Conservation (phyloP, 2,797 vertebrate species). For the Lagodon rhomboides region DNA sequence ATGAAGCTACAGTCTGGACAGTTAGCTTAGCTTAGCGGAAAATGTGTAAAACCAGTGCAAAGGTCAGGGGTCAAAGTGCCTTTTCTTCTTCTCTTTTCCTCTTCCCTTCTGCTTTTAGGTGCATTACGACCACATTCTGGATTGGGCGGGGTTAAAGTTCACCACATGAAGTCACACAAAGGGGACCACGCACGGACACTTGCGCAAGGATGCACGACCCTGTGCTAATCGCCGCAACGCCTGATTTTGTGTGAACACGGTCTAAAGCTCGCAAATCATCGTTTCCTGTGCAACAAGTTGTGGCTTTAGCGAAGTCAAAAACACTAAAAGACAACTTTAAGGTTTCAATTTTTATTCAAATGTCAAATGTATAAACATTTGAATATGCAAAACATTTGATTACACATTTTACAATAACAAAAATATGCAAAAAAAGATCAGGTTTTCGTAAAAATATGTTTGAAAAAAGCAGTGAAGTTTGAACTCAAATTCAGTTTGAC, state of each 20-base stretch:
- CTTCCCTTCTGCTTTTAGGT: too few relatives aligned
- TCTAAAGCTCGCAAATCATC: neutral
- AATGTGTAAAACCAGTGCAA: neutral
- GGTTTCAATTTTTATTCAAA: constrained; percentile 49
- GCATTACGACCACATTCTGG: too few relatives aligned
- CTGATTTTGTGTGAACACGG: too few relatives aligned
- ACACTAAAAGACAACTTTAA: constrained; percentile 10
- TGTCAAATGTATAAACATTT: constrained; percentile 48
- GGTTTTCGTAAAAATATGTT: neutral
- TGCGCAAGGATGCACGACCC: too few relatives aligned
- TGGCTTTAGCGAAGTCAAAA: constrained; percentile 7
- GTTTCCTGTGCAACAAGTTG: neutral
- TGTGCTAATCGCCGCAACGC: too few relatives aligned
- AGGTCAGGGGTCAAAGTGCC: too few relatives aligned
- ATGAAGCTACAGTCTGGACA: neutral
- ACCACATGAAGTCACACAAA: too few relatives aligned
- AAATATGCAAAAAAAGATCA: neutral
- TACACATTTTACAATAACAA: constrained; percentile 56
- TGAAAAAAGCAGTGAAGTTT: constrained; percentile 35
- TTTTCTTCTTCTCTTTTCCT: too few relatives aligned
- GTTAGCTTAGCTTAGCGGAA: neutral
- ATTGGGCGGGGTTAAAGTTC: too few relatives aligned
- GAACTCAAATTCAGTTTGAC: constrained; percentile 29
- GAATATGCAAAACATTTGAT: constrained; percentile 54
- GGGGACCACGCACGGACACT: too few relatives aligned